Conservation (phyloP, 2,888 invertebrate genomes). For the Drosophila stalkeri region DNA sequence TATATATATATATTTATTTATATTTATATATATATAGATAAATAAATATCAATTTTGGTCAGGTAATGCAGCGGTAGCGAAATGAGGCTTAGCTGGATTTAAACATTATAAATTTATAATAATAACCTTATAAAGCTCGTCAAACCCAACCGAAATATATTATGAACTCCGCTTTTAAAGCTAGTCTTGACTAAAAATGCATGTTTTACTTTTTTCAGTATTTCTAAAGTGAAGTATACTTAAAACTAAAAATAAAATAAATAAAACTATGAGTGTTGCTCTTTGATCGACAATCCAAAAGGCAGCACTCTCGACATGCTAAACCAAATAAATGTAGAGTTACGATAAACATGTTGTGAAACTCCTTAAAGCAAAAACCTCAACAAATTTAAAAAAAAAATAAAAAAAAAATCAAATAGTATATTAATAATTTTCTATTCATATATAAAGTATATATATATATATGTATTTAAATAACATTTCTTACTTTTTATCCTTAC, state of each 20-base stretch:
- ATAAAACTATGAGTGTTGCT: constrained; percentile 34
- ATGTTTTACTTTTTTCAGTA: constrained; percentile 62
- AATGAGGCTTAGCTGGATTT: constrained; percentile 84
- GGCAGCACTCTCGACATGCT: constrained; percentile 46
- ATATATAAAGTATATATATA: constrained; percentile 18
- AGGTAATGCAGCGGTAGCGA: constrained; percentile 82
- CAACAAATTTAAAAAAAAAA: constrained; percentile 35
- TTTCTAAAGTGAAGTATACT: constrained; percentile 50
- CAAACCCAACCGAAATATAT: constrained; percentile 40
- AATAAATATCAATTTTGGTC: constrained; percentile 17
- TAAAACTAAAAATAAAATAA: constrained; percentile 16
- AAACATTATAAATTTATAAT: constrained; percentile 28
- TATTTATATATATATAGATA: constrained; percentile 4
- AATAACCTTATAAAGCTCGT: constrained; percentile 36
- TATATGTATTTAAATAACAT: constrained; percentile 47
- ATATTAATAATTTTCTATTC: constrained; percentile 26
- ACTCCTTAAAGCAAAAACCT: constrained; percentile 29
- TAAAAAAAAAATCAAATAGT: constrained; percentile 1
- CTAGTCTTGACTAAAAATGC: constrained; percentile 60
- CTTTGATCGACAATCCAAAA: constrained; percentile 18
- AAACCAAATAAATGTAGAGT: constrained; percentile 42
- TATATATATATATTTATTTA: neutral
- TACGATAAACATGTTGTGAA: constrained; percentile 25
- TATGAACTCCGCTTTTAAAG: constrained; percentile 62
- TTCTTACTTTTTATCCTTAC: constrained; percentile 63